Evolutionary conservation across 1,140 invertebrate species (phyloP).

Genomic region (Patella vulgata): DNA sequence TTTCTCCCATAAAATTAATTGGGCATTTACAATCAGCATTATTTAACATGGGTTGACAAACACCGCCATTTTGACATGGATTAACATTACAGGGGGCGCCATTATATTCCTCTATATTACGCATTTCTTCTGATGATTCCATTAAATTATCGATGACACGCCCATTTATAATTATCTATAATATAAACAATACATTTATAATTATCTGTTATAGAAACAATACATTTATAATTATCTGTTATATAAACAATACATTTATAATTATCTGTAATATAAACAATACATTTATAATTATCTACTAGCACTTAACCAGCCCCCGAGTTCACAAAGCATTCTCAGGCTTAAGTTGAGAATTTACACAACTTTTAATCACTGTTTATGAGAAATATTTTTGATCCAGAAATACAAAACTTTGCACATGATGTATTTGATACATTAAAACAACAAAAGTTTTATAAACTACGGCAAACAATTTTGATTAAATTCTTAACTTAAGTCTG

Average conservation of each 20-base stretch:
- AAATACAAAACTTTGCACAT: too few relatives aligned
- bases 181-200: slow-evolving; percentile 9
- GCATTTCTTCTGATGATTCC: slow-evolving; percentile 56
- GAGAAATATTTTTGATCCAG: too few relatives aligned
- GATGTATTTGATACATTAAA: too few relatives aligned
- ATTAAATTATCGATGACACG: slow-evolving; percentile 70
- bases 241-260: background rate
- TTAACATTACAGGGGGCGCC: slow-evolving; percentile 76
- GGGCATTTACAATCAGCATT: slow-evolving; percentile 79
- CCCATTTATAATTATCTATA: slow-evolving; percentile 75
- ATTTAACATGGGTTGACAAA: slow-evolving; percentile 79
- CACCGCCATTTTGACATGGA: slow-evolving; percentile 80
- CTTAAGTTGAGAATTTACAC: too few relatives aligned
- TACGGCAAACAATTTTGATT: too few relatives aligned
- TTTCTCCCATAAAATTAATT: slow-evolving; percentile 74
- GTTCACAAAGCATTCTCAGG: too few relatives aligned
- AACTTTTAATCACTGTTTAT: too few relatives aligned
- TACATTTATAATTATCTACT: too few relatives aligned
- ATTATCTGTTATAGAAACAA: background rate
- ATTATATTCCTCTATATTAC: slow-evolving; percentile 73
- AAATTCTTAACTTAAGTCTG: too few relatives aligned
- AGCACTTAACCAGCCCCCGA: too few relatives aligned
- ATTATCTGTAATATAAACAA: too few relatives aligned
- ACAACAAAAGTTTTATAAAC: too few relatives aligned
- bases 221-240: background rate